These are phyloP conservation scores for Ecdyonurus torrentis DNA, from an alignment of 2,888 invertebrate genomes.

Conservation along the genomic window DNA sequence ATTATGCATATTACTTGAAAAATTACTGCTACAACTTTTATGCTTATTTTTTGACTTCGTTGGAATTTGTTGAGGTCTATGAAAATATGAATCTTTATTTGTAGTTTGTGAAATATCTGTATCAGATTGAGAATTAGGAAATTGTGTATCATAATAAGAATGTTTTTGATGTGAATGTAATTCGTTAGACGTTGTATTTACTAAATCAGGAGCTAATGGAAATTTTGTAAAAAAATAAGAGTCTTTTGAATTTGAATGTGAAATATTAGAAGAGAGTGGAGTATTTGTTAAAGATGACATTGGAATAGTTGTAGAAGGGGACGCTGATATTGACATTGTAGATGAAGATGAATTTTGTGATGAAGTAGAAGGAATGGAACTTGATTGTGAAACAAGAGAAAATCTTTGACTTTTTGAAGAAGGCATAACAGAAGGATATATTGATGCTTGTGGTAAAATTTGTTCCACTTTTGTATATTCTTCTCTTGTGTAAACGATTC, in stretches of 20 bases:
- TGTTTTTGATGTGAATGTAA: not conserved
- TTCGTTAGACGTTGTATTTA: not conserved
- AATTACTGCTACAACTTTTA: not conserved
- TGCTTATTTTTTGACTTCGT: too few relatives aligned
- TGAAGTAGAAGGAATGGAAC: not conserved
- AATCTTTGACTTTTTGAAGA: not conserved
- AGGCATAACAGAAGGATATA: not conserved
- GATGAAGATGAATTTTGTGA: not conserved
- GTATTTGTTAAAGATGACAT: not conserved
- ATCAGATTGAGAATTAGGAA: not conserved
- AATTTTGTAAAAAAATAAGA: not conserved
- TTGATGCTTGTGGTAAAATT: not conserved
- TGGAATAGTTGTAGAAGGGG: not conserved
- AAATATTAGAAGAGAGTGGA: not conserved
- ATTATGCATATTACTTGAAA: not conserved
- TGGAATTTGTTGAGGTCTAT: not conserved
- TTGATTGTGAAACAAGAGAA: not conserved
- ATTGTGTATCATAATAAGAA: not conserved
- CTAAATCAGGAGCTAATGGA: not conserved
- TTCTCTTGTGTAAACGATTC: not conserved
- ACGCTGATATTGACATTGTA: not conserved
- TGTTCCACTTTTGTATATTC: not conserved
- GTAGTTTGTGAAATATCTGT: not conserved
- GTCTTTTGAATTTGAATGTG: not conserved
- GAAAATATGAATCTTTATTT: not conserved